Conservation (phyloP, 1,140 invertebrate species). For the Drosophila nebulosa region DNA sequence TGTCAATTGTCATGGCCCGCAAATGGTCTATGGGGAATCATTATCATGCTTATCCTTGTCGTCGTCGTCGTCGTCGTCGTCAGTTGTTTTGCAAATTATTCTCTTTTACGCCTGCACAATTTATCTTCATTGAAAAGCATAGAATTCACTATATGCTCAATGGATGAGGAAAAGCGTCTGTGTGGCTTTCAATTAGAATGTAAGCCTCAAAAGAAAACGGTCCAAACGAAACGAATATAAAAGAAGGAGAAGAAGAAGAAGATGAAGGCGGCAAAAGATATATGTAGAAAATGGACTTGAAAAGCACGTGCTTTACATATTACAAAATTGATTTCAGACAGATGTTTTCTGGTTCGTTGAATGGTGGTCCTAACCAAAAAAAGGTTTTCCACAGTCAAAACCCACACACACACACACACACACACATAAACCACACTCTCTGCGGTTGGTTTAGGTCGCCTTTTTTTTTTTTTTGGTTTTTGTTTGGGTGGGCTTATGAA, state of each 20-base stretch:
- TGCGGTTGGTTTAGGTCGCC: background rate
- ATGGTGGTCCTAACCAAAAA: background rate
- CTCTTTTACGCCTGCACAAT: constrained; percentile 36
- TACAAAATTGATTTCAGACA: constrained; percentile 1
- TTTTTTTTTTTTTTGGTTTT: background rate
- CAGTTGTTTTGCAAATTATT: constrained; percentile 30
- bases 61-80: too few relatives aligned
- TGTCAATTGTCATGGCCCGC: background rate
- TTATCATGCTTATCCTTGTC: background rate
- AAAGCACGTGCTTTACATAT: constrained; percentile 1
- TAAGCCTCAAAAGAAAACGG: background rate
- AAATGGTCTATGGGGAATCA: background rate
- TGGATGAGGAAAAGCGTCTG: background rate
- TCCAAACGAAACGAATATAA: background rate
- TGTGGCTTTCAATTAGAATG: constrained; percentile 35
- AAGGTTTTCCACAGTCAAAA: background rate
- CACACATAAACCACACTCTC: background rate
- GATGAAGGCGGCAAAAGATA: background rate
- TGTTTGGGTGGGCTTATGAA: background rate
- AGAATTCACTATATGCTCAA: background rate
- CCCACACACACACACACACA: background rate
- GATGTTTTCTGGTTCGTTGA: background rate
- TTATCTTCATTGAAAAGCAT: constrained; percentile 58
- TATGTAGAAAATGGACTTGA: background rate
- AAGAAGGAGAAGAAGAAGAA: background rate